Evolutionary conservation across 2,888 invertebrate species (phyloP).

Genomic region (Erpobdella octoculata): DNA sequence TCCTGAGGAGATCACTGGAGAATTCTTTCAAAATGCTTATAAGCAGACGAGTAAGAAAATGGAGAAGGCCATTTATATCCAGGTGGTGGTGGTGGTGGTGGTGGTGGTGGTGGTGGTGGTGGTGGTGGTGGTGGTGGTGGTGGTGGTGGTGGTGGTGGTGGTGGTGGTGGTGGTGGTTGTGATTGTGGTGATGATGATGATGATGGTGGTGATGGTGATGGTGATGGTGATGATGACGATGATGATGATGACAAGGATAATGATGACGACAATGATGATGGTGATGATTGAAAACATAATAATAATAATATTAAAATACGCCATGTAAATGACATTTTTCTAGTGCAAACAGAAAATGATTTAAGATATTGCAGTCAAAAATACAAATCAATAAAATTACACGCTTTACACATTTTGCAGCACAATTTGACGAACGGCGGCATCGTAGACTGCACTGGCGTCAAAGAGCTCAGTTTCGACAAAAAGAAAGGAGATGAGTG

Average conservation of each 20-base stretch:
- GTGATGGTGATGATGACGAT: not conserved
- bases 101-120: slow-evolving; percentile 24
- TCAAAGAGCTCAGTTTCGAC: not conserved
- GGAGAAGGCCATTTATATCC: not conserved
- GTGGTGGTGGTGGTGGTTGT: no score
- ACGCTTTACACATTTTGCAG: not conserved
- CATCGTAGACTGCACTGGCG: not conserved
- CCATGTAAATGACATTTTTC: not conserved
- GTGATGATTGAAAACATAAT: not conserved
- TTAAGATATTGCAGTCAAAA: not conserved
- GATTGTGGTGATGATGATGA: no score
- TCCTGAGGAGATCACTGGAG: no score
- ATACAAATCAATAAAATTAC: not conserved
- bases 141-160: slow-evolving; percentile 22
- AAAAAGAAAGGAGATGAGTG: slow-evolving; percentile 8
- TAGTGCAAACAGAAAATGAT: not conserved
- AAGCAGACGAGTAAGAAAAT: not conserved
- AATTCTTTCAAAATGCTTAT: not conserved
- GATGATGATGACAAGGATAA: no score
- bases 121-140: slow-evolving; percentile 20
- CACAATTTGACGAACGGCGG: not conserved
- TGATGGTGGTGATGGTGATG: slow-evolving; percentile 15
- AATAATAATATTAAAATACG: not conserved
- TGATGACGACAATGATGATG: no score
- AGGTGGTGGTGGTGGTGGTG: slow-evolving; percentile 22